Conservation (phyloP, 2,113 vertebrate genomes). For the Bubo blakistoni region DNA sequence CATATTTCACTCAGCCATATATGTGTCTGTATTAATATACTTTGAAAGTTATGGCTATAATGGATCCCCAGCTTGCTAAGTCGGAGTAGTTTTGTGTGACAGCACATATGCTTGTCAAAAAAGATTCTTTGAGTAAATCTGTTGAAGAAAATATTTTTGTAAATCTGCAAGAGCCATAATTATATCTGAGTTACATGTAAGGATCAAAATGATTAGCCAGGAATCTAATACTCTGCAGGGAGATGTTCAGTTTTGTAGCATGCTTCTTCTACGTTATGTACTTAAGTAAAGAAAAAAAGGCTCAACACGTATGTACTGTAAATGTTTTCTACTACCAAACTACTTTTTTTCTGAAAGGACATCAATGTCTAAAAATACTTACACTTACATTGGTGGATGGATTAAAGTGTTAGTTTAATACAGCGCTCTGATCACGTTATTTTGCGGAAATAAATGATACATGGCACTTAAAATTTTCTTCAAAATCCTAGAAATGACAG, state of each 20-base stretch:
- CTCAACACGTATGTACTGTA: not conserved
- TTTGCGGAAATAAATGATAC: not conserved
- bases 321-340: not conserved
- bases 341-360: not conserved
- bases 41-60: conserved; percentile 69
- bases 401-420: not conserved
- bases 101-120: conserved; percentile 68
- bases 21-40: conserved; percentile 68
- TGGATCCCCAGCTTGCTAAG: conserved; percentile 66
- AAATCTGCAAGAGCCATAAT: conserved; percentile 45
- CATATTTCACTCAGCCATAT: conserved; percentile 63
- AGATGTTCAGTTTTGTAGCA: not conserved
- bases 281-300: not conserved
- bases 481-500: not conserved
- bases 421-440: not conserved
- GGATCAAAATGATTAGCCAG: conserved; percentile 55
- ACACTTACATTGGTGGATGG: not conserved
- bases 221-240: conserved; percentile 12
- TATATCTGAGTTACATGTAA: conserved; percentile 48
- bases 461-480: not conserved
- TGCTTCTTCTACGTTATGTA: not conserved
- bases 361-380: not conserved
- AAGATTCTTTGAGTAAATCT: conserved; percentile 68
- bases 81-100: conserved; percentile 63
- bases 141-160: conserved; percentile 68